Evolutionary conservation across 2,797 vertebrate species (phyloP).

Genomic region (Rhincodon typus): DNA sequence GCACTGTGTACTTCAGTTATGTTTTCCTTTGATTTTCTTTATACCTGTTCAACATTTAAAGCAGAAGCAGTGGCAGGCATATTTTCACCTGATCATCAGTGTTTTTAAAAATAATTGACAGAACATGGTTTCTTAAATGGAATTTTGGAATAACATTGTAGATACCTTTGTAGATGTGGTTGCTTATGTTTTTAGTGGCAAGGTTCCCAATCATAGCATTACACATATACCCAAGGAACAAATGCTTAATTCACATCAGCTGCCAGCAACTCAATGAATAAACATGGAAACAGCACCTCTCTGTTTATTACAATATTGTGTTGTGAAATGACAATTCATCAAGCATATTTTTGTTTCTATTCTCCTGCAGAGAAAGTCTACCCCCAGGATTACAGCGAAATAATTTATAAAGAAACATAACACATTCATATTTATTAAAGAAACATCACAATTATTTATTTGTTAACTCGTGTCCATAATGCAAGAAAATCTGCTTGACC

Average conservation of each 20-base stretch:
- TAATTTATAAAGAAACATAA: background rate
- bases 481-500: background rate
- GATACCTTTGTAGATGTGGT: background rate
- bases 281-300: background rate
- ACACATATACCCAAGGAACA: background rate
- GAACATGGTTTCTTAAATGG: background rate
- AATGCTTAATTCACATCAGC: background rate
- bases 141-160: background rate
- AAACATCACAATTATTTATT: background rate
- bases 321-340: background rate
- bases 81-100: background rate
- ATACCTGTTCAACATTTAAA: background rate
- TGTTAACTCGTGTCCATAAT: background rate
- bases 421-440: background rate
- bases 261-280: background rate
- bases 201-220: background rate
- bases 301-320: background rate
- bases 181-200: background rate
- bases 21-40: background rate
- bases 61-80: background rate
- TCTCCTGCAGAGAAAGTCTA: no score
- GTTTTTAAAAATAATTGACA: background rate
- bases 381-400: background rate
- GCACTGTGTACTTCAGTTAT: background rate
- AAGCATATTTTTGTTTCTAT: background rate